phyloP scores from a whole-genome alignment of 2,113 vertebrate species.

The Oceanodroma tethys region DNA sequence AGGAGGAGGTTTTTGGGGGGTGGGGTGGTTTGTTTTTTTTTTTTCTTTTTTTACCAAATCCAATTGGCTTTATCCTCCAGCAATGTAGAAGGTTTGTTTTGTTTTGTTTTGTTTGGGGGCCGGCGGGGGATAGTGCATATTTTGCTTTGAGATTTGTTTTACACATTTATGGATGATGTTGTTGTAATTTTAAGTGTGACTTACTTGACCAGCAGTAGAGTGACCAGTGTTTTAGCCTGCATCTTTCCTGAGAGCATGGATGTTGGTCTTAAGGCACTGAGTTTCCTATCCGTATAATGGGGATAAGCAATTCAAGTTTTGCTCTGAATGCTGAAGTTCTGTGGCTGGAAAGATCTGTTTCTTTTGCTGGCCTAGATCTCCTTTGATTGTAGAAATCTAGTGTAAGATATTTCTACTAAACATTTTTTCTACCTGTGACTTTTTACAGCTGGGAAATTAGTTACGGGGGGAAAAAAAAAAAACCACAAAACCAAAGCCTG shows the following conservation, averaged over 20 bases:
- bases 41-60: background rate
- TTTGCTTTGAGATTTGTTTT: background rate
- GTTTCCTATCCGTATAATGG: background rate
- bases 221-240: background rate
- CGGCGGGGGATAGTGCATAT: background rate
- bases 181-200: background rate
- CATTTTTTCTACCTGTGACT: background rate
- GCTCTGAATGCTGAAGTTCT: background rate
- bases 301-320: background rate
- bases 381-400: background rate
- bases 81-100: background rate
- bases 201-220: background rate
- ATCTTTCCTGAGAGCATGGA: background rate
- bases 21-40: background rate
- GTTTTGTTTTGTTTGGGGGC: background rate
- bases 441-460: background rate
- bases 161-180: background rate
- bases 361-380: background rate
- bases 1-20: background rate
- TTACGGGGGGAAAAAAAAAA: background rate
- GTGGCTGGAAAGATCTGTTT: background rate
- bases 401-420: background rate
- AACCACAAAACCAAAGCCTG: background rate
- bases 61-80: background rate
- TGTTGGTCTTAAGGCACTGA: background rate